These are phyloP conservation scores for Kuschelorhynchus macadamiae DNA, from an alignment of 2,888 invertebrate genomes.

Conservation along the genomic window DNA sequence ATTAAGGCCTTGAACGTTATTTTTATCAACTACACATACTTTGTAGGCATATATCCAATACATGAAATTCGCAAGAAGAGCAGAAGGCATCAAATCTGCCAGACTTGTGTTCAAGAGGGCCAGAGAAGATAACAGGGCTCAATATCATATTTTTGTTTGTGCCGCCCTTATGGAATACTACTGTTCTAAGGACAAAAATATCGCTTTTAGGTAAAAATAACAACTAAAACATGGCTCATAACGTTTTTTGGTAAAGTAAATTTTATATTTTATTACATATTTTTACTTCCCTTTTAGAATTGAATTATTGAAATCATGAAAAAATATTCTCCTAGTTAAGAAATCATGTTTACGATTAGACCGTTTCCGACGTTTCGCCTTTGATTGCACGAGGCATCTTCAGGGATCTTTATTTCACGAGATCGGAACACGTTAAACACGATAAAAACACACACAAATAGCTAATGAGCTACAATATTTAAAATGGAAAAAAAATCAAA, in stretches of 20 bases:
- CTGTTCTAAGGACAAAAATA: conserved; percentile 97
- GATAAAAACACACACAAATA: too few species aligned
- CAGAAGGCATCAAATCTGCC: conserved; percentile 98
- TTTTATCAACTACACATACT: background rate
- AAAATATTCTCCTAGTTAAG: too few species aligned
- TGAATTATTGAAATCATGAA: too few species aligned
- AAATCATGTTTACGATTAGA: too few species aligned
- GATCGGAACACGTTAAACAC: too few species aligned
- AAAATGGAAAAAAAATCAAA: too few species aligned
- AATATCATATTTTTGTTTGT: conserved; percentile 95
- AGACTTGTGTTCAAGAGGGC: conserved; percentile 95
- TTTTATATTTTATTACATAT: background rate
- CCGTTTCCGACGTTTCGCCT: too few species aligned
- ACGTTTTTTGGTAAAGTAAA: background rate
- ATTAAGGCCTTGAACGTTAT: too few species aligned
- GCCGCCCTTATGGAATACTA: conserved; percentile 99
- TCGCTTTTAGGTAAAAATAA: conserved; percentile 80
- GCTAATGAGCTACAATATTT: too few species aligned
- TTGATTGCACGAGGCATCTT: too few species aligned
- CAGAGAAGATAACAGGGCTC: conserved; percentile 87
- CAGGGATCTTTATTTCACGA: too few species aligned
- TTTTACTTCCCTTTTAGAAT: background rate
- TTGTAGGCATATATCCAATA: conserved; percentile 94
- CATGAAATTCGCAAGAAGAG: conserved; percentile 98
- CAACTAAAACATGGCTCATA: background rate